Conservation (phyloP, 2,113 vertebrate genomes). For the Myrmophylax atrothorax region DNA sequence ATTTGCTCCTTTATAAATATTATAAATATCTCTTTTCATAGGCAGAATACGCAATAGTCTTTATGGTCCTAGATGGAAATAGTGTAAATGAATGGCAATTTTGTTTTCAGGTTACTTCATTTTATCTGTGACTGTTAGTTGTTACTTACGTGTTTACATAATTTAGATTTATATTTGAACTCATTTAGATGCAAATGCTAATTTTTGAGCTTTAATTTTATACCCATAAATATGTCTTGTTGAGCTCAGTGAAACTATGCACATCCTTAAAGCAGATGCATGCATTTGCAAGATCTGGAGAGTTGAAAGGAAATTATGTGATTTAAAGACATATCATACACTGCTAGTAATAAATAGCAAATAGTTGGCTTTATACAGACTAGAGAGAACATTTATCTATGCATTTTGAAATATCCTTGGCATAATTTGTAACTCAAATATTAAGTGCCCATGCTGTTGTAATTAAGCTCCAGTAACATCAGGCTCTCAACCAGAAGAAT, state of each 20-base stretch:
- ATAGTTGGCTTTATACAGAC: conserved; percentile 11
- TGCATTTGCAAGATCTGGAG: conserved; percentile 10
- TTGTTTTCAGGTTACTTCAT: background rate
- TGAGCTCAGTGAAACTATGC: background rate
- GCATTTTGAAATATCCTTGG: conserved; percentile 47
- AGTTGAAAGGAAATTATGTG: conserved; percentile 33
- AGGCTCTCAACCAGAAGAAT: background rate
- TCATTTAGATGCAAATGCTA: background rate
- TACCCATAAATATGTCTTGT: background rate
- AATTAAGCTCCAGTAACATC: conserved; percentile 23
- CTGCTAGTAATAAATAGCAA: conserved; percentile 40
- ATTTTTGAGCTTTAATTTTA: background rate
- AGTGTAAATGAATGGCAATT: background rate
- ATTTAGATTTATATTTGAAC: background rate
- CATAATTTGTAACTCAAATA: conserved; percentile 4
- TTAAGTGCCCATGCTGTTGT: conserved; percentile 23
- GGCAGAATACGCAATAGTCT: background rate
- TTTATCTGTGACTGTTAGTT: background rate
- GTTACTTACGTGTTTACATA: background rate
- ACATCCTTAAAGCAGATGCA: conserved; percentile 35
- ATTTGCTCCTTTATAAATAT: background rate
- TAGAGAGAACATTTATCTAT: conserved; percentile 12
- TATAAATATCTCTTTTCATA: background rate
- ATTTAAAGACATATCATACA: conserved; percentile 24
- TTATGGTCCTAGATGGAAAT: background rate